Evolutionary conservation across 2,113 vertebrate genomes (phyloP), one percentile per base, ranked within the genome.

Genomic region (Microtus pennsylvanicus): DNA sequence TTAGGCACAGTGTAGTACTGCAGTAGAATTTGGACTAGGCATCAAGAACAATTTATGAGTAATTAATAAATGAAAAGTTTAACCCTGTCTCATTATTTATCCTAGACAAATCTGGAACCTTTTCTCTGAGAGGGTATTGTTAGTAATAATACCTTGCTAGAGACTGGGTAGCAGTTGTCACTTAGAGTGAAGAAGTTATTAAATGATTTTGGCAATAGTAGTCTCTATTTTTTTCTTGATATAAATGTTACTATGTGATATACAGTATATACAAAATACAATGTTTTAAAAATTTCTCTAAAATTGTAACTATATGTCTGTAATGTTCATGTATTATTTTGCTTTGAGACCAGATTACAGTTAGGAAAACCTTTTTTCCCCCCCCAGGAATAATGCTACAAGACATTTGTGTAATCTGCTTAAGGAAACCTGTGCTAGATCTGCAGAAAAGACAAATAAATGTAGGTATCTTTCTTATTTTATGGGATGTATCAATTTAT

Each of bases 341-440:
- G 24, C 52, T 96, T 94, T 97, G 63, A 86, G 26, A 85, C 86
- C 12, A 76, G 24, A 83, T 94, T 93, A 67, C 2, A 91, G 1
- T 95, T 94, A 89, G 26, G 8, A 30, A 96, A 83, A 85, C 42
- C 58, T 89, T 75, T 90, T 91, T 94, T 47, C 96, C 97, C 97
- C 87, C 1, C 4, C 28, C 97, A 99, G 99, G 98, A 98, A 98
- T 96, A 98, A 98, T 42, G 98, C 99, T 96, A 99, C 99, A 91
- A 99, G 99, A 89, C 99, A 99, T 97, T 98, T 99, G 95, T 99
- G 99, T 98, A 98, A 98, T 96, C 98, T 99, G 80, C 98, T 99
- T 11, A 99, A 99, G 98, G 99, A 99, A 97, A 99, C 99, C 10
- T 99, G 99, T 98, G 96, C 99, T 96, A 98, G 98, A 96, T 98